Percentiles rank a stretch among this genome's conserved stretches.
phyloP scores from a whole-genome alignment of 2,113 vertebrate genomes.

The Isurus oxyrinchus region DNA sequence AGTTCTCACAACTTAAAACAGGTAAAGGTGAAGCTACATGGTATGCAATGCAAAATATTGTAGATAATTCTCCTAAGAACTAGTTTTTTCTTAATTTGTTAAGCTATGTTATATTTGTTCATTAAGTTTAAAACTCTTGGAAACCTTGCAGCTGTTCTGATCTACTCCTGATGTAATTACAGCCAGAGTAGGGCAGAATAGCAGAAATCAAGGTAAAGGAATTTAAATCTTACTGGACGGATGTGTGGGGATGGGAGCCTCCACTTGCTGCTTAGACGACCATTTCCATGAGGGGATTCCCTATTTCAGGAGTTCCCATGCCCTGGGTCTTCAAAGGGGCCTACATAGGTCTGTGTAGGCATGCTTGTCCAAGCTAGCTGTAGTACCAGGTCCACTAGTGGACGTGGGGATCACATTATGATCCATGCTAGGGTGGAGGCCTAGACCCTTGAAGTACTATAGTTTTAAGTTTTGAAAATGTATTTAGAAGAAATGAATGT shows the following conservation, averaged over 20 bases:
- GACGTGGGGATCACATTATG: background rate
- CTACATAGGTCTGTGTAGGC: background rate
- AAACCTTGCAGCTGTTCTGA: background rate
- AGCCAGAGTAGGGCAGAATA: background rate
- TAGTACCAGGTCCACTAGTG: background rate
- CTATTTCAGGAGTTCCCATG: background rate
- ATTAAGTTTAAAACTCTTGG: too few species aligned
- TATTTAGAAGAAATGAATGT: background rate
- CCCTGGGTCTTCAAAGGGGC: background rate
- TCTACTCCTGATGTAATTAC: background rate
- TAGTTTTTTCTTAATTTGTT: background rate
- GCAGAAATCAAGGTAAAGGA: background rate
- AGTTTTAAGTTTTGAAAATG: background rate
- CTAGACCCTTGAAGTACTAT: background rate
- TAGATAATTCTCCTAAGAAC: background rate
- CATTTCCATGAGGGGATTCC: background rate
- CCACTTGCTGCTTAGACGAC: background rate
- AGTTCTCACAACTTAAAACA: background rate
- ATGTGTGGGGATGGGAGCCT: background rate
- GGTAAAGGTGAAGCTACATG: constrained; percentile 14
- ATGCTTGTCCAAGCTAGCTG: background rate
- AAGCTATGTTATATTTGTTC: too few species aligned
- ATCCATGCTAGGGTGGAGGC: background rate
- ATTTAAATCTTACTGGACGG: background rate
- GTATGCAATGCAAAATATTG: background rate